Conservation (phyloP, 2,113 vertebrate genomes). For the Himantopus leucocephalus region DNA sequence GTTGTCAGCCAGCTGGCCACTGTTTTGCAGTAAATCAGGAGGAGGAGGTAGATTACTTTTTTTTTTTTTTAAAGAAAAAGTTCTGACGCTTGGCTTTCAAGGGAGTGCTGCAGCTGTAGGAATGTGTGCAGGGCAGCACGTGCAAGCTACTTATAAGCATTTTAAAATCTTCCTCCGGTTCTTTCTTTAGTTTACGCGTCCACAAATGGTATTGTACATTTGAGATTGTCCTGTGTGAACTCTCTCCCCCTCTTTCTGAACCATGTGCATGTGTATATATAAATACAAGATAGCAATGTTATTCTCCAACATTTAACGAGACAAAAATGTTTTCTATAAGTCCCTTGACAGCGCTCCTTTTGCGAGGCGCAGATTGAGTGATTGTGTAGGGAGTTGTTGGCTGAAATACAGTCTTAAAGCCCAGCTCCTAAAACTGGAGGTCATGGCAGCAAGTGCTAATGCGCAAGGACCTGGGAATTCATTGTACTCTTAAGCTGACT, state of each 20-base stretch:
- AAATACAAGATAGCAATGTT: neutral
- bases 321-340: neutral
- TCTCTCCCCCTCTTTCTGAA: neutral
- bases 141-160: neutral
- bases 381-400: neutral
- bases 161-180: neutral
- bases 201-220: neutral
- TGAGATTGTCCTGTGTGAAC: neutral
- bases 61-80: neutral
- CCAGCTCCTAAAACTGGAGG: neutral
- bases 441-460: constrained; percentile 2
- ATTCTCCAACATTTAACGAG: neutral
- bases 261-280: neutral
- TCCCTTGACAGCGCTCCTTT: neutral
- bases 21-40: constrained; percentile 4
- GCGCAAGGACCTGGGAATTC: neutral
- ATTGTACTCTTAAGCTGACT: neutral
- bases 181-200: neutral
- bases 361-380: neutral
- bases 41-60: neutral
- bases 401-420: neutral
- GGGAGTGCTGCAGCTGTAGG: neutral
- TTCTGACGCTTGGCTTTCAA: neutral
- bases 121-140: neutral
- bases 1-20: neutral